These are phyloP conservation scores for Lutjanus erythropterus DNA, from an alignment of 2,113 vertebrate genomes.

Conservation along the genomic window DNA sequence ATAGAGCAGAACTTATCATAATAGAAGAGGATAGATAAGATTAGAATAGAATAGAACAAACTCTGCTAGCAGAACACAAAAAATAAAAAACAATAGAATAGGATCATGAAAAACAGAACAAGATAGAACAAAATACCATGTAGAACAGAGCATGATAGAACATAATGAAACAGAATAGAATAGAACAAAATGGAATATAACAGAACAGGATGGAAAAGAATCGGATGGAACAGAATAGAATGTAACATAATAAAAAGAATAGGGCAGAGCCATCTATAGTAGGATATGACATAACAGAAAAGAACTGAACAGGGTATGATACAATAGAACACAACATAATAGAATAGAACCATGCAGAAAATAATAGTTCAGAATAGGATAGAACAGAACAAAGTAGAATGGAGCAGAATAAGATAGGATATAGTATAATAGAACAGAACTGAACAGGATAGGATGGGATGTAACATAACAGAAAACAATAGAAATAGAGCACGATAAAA, in stretches of 20 bases:
- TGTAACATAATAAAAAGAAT: background rate
- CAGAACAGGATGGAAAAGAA: too few relatives aligned
- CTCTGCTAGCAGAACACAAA: too few relatives aligned
- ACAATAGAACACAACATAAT: background rate
- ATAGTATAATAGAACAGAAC: background rate
- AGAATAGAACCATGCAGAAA: background rate
- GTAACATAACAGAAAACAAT: too few relatives aligned
- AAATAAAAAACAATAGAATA: background rate
- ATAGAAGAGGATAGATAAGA: background rate
- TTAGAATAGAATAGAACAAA: background rate
- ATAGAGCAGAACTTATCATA: background rate
- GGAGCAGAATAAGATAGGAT: background rate
- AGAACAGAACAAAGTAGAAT: background rate
- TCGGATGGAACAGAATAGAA: background rate
- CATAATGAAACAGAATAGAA: background rate
- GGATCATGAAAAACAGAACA: background rate
- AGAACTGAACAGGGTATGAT: background rate
- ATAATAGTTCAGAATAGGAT: too few relatives aligned
- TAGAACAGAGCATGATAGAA: background rate
- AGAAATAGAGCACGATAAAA: background rate
- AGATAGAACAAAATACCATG: too few relatives aligned
- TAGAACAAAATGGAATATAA: accelerated
- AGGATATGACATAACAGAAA: background rate
- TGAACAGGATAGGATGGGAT: background rate
- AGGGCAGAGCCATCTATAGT: too few relatives aligned